phyloP scores from a whole-genome alignment of 2,888 invertebrate species.

The Drosophila merina region DNA sequence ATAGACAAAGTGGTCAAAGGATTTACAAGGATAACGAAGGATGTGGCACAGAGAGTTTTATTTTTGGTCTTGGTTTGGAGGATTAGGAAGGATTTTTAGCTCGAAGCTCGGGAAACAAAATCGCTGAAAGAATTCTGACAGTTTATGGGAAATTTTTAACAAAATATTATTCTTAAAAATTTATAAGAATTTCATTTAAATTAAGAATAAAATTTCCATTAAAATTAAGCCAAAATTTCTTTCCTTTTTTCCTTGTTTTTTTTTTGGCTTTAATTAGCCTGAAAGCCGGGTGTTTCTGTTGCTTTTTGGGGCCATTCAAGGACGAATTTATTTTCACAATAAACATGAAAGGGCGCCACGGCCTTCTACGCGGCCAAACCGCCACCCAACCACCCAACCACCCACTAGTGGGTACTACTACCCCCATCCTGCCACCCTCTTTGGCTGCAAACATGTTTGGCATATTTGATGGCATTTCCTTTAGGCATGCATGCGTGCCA shows the following conservation, averaged over 20 bases:
- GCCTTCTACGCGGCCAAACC: no score
- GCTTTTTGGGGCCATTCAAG: conserved; percentile 33
- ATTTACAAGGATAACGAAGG: not conserved
- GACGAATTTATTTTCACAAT: conserved; percentile 47
- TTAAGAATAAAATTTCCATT: no score
- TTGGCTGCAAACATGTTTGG: conserved; percentile 66
- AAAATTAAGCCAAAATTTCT: no score
- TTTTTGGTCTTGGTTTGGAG: not conserved
- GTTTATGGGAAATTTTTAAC: no score
- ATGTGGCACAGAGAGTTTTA: not conserved
- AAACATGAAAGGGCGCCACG: conserved; percentile 53
- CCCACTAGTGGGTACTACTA: not conserved
- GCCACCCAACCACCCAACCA: not conserved
- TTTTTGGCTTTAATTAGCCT: conserved; percentile 13
- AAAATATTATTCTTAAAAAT: no score
- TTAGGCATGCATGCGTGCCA: conserved; percentile 57
- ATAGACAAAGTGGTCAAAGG: conserved; percentile 1
- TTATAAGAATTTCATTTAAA: no score
- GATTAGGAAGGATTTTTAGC: not conserved
- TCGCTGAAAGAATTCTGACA: not conserved
- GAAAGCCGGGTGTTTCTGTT: conserved; percentile 14
- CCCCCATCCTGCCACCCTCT: not conserved
- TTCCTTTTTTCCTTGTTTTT: not conserved
- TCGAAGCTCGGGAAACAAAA: no score
- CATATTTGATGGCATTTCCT: conserved; percentile 77